Evolutionary conservation across 1,140 invertebrate genomes (phyloP), one percentile per base, ranked within the genome.

Genomic region (Zaprionus kolodkinae): DNA sequence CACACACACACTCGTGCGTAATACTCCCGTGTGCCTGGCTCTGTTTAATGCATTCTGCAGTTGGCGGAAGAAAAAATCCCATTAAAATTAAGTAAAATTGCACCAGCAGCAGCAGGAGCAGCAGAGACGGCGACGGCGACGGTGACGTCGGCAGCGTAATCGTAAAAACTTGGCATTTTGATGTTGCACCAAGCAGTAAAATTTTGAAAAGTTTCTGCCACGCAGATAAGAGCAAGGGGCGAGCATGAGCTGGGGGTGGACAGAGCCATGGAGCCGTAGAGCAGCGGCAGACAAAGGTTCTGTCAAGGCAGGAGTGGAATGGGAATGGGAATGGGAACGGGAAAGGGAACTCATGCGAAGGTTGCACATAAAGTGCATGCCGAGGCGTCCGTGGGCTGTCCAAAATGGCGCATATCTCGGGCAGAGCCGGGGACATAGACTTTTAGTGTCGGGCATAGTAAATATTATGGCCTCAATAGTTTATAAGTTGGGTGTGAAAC

Each of bases 1-100:
- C n/a, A n/a, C n/a, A n/a, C n/a, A n/a, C n/a, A n/a, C 40, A 77
- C 76, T 82, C 78, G 63, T 86, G 83, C 83, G 82, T 86, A 86
- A 82, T 87, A 72, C 73, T 75, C 73, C 72, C 63, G 80, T 87
- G 77, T 76, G 84, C 80, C 73, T 78, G 72, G 85, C 85, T 77
- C 85, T 74, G 86, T 89, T 88, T 88, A 88, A 89, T 88, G 85
- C 84, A 89, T 88, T 88, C 78, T 88, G 85, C 85, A 88, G 85
- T 88, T 88, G 84, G 78, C 85, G 85, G 78, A 88, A 88, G 85
- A 84, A 88, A 87, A 88, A 88, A 89, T 89, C 81, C 90, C 89
- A 91, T 91, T 91, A 91, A 91, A 91, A 91, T 91, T 91, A 91
- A 91, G 89, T 91, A 91, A 91, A 91, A 91, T 91, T 91, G 89